Evolutionary conservation across 2,888 invertebrate genomes (phyloP).

Genomic region (Trilocha varians): DNA sequence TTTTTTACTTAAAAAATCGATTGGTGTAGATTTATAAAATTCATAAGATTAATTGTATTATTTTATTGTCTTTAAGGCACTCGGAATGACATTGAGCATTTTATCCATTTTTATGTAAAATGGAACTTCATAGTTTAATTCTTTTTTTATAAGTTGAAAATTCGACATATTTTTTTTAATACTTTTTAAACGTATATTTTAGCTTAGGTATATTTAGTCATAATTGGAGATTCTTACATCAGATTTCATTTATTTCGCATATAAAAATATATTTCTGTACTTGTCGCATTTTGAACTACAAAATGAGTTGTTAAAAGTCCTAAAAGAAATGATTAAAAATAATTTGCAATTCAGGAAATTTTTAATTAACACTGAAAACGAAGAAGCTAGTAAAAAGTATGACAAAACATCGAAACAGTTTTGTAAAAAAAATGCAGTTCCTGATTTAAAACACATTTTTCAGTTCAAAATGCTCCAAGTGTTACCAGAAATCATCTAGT

Average conservation of each 20-base stretch:
- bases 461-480: not conserved
- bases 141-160: constrained; percentile 3
- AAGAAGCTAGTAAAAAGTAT: too few species aligned
- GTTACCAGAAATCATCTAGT: constrained; percentile 12
- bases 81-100: constrained; percentile 65
- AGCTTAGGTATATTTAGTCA: too few species aligned
- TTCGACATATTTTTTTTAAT: too few species aligned
- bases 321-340: constrained; percentile 17
- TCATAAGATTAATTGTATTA: constrained; percentile 15
- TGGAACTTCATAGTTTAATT: constrained; percentile 6
- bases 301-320: not conserved
- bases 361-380: too few species aligned
- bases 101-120: constrained; percentile 14
- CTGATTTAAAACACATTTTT: not conserved
- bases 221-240: too few species aligned
- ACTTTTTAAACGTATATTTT: not conserved
- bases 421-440: too few species aligned
- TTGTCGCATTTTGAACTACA: too few species aligned
- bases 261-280: too few species aligned
- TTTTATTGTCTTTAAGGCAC: constrained; percentile 39
- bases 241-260: too few species aligned
- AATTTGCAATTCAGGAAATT: too few species aligned
- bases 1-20: constrained; percentile 30
- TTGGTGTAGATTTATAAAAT: constrained; percentile 14
- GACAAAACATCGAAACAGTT: too few species aligned